Percentiles rank a stretch among this genome's conserved stretches.
These are phyloP conservation scores for Branchinecta lindahli DNA, from an alignment of 1,140 invertebrate species.

Conservation along the genomic window DNA sequence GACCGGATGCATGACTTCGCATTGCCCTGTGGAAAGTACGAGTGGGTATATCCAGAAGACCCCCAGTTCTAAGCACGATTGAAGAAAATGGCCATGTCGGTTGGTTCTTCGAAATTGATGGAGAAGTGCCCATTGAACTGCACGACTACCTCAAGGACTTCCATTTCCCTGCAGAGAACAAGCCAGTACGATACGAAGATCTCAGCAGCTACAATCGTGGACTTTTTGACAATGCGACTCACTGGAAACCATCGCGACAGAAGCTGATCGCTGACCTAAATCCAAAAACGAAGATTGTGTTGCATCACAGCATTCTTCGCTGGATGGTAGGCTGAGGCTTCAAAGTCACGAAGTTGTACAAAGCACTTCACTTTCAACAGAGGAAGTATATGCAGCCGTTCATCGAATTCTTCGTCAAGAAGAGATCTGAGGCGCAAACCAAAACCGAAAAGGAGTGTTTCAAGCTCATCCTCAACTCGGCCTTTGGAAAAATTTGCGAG, in stretches of 20 bases:
- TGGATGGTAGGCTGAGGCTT: too few species aligned
- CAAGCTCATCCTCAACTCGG: neutral
- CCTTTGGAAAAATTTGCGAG: neutral
- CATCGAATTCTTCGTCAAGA: neutral
- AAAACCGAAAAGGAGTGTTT: neutral
- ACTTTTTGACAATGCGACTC: neutral
- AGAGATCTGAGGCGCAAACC: neutral
- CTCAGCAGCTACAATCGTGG: neutral
- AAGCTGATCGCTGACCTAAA: neutral
- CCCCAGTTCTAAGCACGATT: neutral
- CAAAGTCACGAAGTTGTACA: neutral
- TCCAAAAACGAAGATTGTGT: neutral
- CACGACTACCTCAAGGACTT: neutral
- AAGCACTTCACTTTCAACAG: neutral
- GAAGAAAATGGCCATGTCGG: neutral
- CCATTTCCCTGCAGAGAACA: neutral
- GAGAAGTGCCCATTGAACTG: neutral
- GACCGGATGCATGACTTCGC: neutral
- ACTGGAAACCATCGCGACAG: neutral
- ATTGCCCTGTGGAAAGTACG: neutral
- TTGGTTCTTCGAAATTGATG: neutral
- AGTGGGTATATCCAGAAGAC: neutral
- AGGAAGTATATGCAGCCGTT: neutral
- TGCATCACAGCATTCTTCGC: too few species aligned
- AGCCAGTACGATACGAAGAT: neutral